Evolutionary conservation across 2,888 invertebrate genomes (phyloP), one percentile per base, ranked within the genome.

Genomic region (Rambutsinella grinnellia): DNA sequence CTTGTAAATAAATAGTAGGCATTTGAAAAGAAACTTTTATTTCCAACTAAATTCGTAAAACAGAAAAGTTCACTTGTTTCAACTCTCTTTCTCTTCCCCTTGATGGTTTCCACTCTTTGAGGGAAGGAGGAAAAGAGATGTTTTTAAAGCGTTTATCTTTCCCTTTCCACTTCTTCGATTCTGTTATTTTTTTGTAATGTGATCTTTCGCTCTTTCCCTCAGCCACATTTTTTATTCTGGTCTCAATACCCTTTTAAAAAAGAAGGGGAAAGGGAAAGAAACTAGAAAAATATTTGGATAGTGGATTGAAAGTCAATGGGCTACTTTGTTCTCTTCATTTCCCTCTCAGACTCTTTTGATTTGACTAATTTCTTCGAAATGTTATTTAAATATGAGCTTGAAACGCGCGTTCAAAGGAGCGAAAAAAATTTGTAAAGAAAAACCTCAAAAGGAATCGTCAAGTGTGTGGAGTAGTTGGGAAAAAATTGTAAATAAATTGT

Each of bases 121-220:
- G 57, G 56, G 23, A n/a, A 47, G n/a, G 58, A 28, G 21, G 44
- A 21, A 60, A 60, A 60, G 6, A 44, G 26, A 28, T 3, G 17
- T 17, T 62, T 62, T 62, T 36, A 6, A 46, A 53, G 36, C 72
- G 58, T 74, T 74, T 66, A 66, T 74, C 72, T 49, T 46, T 72
- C 65, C 53, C 66, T 65, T 72, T 72, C 65, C 72, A 51, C 72
- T 72, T n/a, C n/a, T n/a, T 58, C 72, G 65, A 65, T 66, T 36
- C 36, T 74, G 72, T 61, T 58, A 71, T 63, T 49, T 71, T 62
- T 63, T 19, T 62, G 71, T 62, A 71, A 71, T 71, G 71, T 57
- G 63, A 71, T 71, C 71, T 23, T 63, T 62, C 57, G 51, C 63
- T 63, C 60, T 47, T 47, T 28, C 61, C 49, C 47, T 69, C 69